Base-by-base conservation (phyloP, 2,113 vertebrate genomes). In the Albula goreensis region DNA sequence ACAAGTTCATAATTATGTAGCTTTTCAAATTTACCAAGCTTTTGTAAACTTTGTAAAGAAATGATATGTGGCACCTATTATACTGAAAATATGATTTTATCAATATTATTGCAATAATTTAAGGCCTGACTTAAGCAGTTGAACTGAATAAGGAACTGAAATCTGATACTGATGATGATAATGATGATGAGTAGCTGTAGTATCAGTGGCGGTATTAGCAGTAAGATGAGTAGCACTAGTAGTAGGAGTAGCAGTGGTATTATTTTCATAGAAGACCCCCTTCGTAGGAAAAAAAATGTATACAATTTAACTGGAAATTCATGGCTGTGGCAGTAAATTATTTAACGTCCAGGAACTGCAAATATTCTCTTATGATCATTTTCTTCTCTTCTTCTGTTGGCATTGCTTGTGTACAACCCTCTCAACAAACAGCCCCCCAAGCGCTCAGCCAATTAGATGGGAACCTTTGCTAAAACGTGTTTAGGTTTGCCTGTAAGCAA, bases 391-490 rank as follows among this genome's bases (percentile, higher is more conserved):
- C 70, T 74, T 74, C n/a, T 74, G 70, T 22, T 22, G 60, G 60
- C 60, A 66, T 19, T 66, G 60, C 60, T 5, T 19, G 98, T 97
- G 0, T 99, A 97, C 86, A 98, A 98, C 87, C 96, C 99, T 82
- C 91, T 99, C 90, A 99, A 99, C 89, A 98, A 99, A 85, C 98
- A 99, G 90, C 99, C 98, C 60, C 1, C 90, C 92, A 99, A 99
- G 85, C 96, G 98, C 9, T 99, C 98, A 0, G 97, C 98, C 98
- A 99, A 93, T 66, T 66, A 66, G 60, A 99, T 99, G 96, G 98
- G 98, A 80, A 97, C 99, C 2, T 98, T 98, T 31, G 97, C 97
- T 56, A 99, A 99, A 87, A 94, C 98, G n/a, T 93, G 98, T 2
- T 22, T 74, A 9, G 22, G 22, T 74, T 66, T 66, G 60, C 60